These are phyloP conservation scores for Rotaria macrura DNA, from an alignment of 2,888 invertebrate species.

Conservation along the genomic window DNA sequence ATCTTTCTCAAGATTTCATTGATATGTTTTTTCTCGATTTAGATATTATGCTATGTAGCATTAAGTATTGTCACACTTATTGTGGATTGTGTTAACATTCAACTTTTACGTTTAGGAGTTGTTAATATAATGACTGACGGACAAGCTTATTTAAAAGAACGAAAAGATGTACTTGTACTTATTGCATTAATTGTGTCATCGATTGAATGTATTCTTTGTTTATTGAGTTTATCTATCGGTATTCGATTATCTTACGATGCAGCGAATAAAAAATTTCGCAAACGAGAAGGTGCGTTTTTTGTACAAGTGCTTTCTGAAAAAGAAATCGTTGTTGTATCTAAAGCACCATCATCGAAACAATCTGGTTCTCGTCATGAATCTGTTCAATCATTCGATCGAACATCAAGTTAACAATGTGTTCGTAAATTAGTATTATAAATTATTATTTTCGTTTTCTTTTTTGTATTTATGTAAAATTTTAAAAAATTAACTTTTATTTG, in stretches of 20 bases:
- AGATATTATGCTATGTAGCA: constrained; percentile 51
- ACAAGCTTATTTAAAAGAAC: constrained; percentile 48
- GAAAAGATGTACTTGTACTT: constrained; percentile 46
- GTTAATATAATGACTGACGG: constrained; percentile 51
- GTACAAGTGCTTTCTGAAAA: constrained; percentile 50
- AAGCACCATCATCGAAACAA: constrained; percentile 5
- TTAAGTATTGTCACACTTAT: constrained; percentile 49
- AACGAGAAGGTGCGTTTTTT: constrained; percentile 48
- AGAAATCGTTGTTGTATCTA: constrained; percentile 46
- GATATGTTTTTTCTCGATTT: constrained; percentile 34
- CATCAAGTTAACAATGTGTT: background rate
- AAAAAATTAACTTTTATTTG: background rate
- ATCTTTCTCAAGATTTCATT: no score
- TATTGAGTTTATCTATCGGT: constrained; percentile 45
- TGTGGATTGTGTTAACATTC: constrained; percentile 49
- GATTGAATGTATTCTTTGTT: constrained; percentile 46
- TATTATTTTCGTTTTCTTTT: background rate
- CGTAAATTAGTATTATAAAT: background rate
- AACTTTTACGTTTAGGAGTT: constrained; percentile 49
- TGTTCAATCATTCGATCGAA: background rate
- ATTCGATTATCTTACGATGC: constrained; percentile 39
- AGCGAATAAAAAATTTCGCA: constrained; percentile 46
- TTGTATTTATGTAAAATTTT: background rate
- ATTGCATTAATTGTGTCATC: constrained; percentile 45
- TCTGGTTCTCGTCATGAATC: background rate